Conservation (phyloP, 2,113 vertebrate species). For the Prolemur simus region DNA sequence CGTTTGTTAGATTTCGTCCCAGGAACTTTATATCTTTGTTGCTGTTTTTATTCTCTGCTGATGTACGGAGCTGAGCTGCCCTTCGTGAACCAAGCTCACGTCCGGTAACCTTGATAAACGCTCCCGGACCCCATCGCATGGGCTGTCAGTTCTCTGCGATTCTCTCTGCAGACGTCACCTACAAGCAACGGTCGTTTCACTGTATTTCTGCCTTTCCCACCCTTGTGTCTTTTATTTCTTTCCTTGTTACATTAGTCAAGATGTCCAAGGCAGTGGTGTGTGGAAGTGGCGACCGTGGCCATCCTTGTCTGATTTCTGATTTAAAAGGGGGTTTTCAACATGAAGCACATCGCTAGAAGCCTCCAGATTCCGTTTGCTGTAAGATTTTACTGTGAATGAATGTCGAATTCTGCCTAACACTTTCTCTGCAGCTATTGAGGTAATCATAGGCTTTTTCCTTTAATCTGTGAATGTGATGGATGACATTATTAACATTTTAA, state of each 20-base stretch:
- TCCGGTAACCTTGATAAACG: neutral
- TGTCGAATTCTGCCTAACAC: neutral
- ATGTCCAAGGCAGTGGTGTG: rapidly evolving
- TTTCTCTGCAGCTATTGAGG: neutral
- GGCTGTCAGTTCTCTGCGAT: too few species aligned
- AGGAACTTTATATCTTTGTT: neutral
- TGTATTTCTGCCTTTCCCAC: neutral
- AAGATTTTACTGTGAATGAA: rapidly evolving
- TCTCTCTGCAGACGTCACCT: neutral
- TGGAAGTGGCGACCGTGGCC: rapidly evolving
- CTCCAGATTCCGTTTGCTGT: neutral
- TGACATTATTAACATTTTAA: neutral
- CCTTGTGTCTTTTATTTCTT: rapidly evolving
- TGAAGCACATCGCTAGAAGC: neutral
- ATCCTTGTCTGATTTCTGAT: neutral
- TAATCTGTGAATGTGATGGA: rapidly evolving
- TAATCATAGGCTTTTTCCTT: neutral
- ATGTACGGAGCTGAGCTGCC: neutral
- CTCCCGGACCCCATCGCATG: rapidly evolving
- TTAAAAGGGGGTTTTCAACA: neutral
- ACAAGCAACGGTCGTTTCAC: rapidly evolving
- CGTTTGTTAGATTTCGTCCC: neutral
- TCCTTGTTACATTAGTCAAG: neutral
- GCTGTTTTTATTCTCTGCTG: neutral
- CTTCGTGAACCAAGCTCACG: rapidly evolving